Conservation (phyloP, 1,140 invertebrate species). For the Bombus polaris region DNA sequence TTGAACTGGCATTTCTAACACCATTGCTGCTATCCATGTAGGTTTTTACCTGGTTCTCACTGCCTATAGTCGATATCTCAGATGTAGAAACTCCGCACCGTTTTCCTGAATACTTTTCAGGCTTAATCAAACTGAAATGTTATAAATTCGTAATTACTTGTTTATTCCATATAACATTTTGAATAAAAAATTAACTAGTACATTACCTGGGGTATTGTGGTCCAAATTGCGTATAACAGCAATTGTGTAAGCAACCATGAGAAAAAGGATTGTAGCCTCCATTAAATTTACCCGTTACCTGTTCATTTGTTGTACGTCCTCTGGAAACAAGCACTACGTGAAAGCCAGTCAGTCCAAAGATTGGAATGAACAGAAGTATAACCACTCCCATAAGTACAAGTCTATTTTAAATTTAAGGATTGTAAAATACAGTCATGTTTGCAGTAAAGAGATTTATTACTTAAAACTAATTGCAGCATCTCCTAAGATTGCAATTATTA, state of each 20-base stretch:
- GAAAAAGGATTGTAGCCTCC: conserved; percentile 99
- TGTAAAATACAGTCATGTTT: not conserved
- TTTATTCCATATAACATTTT: not conserved
- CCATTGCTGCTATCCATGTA: conserved; percentile 98
- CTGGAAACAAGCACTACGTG: conserved; percentile 98
- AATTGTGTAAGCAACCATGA: conserved; percentile 95
- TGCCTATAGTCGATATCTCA: conserved; percentile 82
- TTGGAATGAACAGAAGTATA: conserved; percentile 95
- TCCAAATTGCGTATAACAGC: conserved; percentile 97
- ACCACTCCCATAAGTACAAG: conserved; percentile 97
- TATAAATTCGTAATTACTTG: conserved; percentile 14
- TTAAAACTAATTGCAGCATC: not conserved
- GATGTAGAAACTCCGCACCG: conserved; percentile 80
- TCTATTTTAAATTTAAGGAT: conserved; percentile 85
- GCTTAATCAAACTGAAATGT: conserved; percentile 79
- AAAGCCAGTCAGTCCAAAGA: conserved; percentile 98
- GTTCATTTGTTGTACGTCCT: conserved; percentile 99
- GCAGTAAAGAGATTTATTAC: not conserved
- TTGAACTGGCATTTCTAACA: conserved; percentile 90
- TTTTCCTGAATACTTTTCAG: conserved; percentile 82
- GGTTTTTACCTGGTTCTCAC: conserved; percentile 94
- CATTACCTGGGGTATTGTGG: conserved; percentile 97
- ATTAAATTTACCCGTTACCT: conserved; percentile 99
- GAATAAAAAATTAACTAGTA: not conserved
- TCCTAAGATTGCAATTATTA: not conserved